Percentiles rank a stretch among this genome's conserved stretches.
Conservation (phyloP, 2,113 vertebrate species). For the Corvus hawaiiensis region DNA sequence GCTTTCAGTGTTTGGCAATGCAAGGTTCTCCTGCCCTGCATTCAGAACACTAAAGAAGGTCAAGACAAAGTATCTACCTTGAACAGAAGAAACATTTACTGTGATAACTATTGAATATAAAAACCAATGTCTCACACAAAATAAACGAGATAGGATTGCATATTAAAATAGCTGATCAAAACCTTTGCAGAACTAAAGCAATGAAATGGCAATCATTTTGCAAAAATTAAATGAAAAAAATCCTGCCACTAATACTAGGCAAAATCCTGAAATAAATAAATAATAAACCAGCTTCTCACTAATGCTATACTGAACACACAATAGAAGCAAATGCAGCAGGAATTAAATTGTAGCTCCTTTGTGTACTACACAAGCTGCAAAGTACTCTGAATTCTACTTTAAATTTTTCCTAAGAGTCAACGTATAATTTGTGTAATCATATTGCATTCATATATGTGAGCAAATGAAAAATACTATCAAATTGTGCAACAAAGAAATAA, state of each 20-base stretch:
- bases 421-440: constrained; percentile 59
- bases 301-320: not conserved
- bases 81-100: not conserved
- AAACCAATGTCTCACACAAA: not conserved
- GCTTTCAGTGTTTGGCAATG: not conserved
- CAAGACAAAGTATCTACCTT: not conserved
- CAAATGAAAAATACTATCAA: constrained; percentile 47
- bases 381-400: not conserved
- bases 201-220: not conserved
- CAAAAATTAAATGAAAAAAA: not conserved
- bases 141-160: not conserved
- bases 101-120: not conserved
- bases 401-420: constrained; percentile 36
- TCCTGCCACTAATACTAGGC: not conserved
- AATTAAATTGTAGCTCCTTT: constrained; percentile 44
- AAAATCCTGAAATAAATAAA: constrained; percentile 9
- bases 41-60: not conserved
- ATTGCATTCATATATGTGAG: constrained; percentile 40
- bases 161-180: not conserved
- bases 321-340: constrained; percentile 46
- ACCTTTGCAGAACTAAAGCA: not conserved
- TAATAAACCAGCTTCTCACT: not conserved
- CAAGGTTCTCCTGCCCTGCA: not conserved
- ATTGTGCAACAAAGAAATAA: constrained; percentile 59
- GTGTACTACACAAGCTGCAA: not conserved